Base-by-base conservation (phyloP, 2,113 vertebrate genomes). In the Takifugu bimaculatus region DNA sequence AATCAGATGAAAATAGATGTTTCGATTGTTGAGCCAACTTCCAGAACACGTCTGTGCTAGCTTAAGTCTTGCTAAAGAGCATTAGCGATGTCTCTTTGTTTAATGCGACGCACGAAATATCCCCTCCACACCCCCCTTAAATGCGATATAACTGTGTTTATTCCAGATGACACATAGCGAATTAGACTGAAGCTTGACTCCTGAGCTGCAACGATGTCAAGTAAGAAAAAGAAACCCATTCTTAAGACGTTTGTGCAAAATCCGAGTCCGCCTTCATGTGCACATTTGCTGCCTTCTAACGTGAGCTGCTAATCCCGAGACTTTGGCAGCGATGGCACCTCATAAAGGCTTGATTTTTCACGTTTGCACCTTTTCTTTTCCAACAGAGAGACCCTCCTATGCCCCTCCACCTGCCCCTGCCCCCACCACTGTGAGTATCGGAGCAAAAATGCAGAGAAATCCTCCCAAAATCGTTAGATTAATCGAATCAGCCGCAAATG, bases 311-410 rank as follows among this genome's bases (percentile, higher is more conserved):
- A 39, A 39, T 63, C 4, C 44, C 5, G 51, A 26, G 13, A 12
- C 13, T 43, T 7, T 45, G 58, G 20, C 5, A 52, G 20, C 35
- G 11, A 39, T 39, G 35, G 35, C 35, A 39, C 7, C 35, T 39
- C 7, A 10, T 39, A 39, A 39, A 5, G 54, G 26, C 70, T 51
- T 73, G 4, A 50, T 4, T 11, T 39, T 39, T 10, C 20, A 20
- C 20, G 20, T 63, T 52, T 47, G n/a, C 63, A 54, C 44, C 13
- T 63, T 71, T 76, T 57, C 63, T 63, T 66, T 74, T 29, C 11
- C 75, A 84, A 91, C 93, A 99, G 97, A 99, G 91, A 95, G 96
- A 88, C 96, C 96, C 77, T 97, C 96, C 65, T 96, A 98, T 78
- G 94, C 96, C 84, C 95, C 96, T 73, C 95, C 95, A 70, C 96